phyloP scores from a whole-genome alignment of 2,113 vertebrate species.

The Candoia aspera region DNA sequence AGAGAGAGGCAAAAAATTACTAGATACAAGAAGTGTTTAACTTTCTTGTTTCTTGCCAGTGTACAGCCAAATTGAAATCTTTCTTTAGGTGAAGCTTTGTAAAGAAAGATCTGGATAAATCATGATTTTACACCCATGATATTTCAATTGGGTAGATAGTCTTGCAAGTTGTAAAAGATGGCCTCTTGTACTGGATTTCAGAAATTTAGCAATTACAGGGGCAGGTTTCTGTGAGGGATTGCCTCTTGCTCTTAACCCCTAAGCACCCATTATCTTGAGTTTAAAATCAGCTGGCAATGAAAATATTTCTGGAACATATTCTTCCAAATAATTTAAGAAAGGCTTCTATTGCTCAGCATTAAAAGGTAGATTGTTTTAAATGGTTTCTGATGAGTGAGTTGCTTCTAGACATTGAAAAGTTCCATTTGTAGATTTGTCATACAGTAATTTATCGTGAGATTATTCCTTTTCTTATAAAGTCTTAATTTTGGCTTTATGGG shows the following conservation, averaged over 20 bases:
- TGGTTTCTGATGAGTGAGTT: not conserved
- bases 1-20: not conserved
- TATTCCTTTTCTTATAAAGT: not conserved
- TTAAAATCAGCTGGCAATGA: not conserved
- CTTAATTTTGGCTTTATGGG: not conserved
- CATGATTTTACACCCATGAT: not conserved
- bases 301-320: not conserved
- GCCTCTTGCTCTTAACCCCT: not conserved
- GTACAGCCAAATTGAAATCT: not conserved
- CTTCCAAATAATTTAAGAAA: not conserved
- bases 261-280: not conserved
- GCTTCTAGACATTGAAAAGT: not conserved
- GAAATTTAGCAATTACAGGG: not conserved
- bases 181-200: not conserved
- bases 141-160: not conserved
- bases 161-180: not conserved
- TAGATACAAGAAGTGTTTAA: not conserved
- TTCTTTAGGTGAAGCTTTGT: not conserved
- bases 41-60: not conserved
- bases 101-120: not conserved
- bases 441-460: not conserved
- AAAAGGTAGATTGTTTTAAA: not conserved
- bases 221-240: not conserved
- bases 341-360: not conserved
- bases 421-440: not conserved